Percentiles rank a stretch among this genome's conserved stretches.
Conservation (phyloP, 2,113 vertebrate genomes). For the Lamprotornis superbus region DNA sequence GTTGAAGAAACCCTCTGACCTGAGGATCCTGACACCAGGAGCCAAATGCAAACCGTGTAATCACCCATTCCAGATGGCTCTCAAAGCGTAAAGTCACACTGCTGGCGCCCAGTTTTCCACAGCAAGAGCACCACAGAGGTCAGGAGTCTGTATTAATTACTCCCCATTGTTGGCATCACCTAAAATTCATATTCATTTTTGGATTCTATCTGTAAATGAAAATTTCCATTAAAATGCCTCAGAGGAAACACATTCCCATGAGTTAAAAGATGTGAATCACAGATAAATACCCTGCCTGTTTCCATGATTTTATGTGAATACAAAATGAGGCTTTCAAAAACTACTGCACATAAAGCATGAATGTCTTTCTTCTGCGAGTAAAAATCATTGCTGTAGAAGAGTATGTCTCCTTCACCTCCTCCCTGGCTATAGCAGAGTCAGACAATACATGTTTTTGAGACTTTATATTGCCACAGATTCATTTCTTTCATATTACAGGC, state of each 20-base stretch:
- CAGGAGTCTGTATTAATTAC: background rate
- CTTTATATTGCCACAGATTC: background rate
- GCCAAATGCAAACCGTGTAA: slow-evolving; percentile 23
- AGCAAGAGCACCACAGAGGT: background rate
- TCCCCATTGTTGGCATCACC: background rate
- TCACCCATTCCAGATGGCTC: background rate
- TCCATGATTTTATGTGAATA: slow-evolving; percentile 10
- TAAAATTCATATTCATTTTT: background rate
- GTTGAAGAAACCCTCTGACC: background rate
- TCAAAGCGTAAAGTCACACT: background rate
- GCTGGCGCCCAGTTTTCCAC: background rate
- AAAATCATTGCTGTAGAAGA: background rate
- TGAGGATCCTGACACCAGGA: background rate
- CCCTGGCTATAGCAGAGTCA: background rate
- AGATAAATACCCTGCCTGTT: slow-evolving; percentile 12
- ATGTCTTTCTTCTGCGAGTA: background rate
- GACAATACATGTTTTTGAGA: background rate
- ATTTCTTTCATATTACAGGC: background rate
- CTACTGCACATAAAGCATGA: background rate
- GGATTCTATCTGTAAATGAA: slow-evolving; percentile 29
- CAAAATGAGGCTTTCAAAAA: slow-evolving; percentile 50
- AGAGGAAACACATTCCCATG: background rate
- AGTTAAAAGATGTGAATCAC: slow-evolving; percentile 12
- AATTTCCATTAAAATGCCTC: slow-evolving; percentile 22
- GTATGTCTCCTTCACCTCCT: background rate